phyloP scores from a whole-genome alignment of 2,888 invertebrate genomes.

The Spodoptera exigua region DNA sequence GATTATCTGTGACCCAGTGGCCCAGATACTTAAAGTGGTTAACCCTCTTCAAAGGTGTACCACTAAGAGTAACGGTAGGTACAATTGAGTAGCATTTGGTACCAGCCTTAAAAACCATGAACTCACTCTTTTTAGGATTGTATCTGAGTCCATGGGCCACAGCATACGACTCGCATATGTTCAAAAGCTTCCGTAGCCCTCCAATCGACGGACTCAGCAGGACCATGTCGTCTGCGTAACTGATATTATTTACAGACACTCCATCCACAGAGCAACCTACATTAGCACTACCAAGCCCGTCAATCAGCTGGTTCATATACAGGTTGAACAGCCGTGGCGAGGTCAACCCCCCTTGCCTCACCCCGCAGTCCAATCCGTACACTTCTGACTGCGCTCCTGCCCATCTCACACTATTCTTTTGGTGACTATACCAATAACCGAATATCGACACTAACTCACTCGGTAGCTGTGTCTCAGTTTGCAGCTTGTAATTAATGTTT shows the following conservation, averaged over 20 bases:
- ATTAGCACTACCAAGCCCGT: conserved; percentile 1
- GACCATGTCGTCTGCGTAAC: conserved; percentile 12
- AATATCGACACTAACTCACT: too few relatives aligned
- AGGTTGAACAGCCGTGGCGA: too few relatives aligned
- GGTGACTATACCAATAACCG: conserved; percentile 6
- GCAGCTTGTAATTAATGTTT: too few relatives aligned
- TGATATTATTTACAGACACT: conserved; percentile 6
- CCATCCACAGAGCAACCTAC: conserved; percentile 10
- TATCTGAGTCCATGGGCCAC: conserved; percentile 10
- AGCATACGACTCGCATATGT: conserved; percentile 9
- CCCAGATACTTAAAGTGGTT: too few relatives aligned
- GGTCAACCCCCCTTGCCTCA: conserved; percentile 5
- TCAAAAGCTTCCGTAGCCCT: conserved; percentile 3
- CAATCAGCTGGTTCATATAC: background rate
- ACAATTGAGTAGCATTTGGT: background rate
- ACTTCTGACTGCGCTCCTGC: conserved; percentile 7
- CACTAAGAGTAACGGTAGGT: background rate
- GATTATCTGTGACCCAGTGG: too few relatives aligned
- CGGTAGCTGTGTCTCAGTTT: too few relatives aligned
- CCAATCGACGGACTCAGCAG: too few relatives aligned
- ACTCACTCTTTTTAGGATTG: conserved; percentile 10
- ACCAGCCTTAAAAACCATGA: conserved; percentile 5
- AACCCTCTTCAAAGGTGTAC: too few relatives aligned
- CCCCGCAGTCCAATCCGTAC: conserved; percentile 5
- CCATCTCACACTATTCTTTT: conserved; percentile 10